A percentile compares a stretch with the other conserved stretches of the same genome.
These are phyloP conservation scores for Chelidonichthys spinosus DNA, from an alignment of 2,797 vertebrate species.

Conservation along the genomic window DNA sequence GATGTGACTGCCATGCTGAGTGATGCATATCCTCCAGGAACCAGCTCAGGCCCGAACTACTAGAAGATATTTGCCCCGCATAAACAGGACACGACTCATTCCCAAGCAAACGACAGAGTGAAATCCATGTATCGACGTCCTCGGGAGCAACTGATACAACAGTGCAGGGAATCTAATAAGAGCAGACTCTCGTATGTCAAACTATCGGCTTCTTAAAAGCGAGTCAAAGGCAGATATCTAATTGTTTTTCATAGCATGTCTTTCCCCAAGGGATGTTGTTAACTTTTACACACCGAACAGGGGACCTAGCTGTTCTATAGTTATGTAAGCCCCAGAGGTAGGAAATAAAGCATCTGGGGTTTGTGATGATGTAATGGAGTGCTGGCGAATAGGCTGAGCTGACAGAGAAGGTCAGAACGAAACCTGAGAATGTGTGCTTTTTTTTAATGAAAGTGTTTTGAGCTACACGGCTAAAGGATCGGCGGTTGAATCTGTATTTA, in stretches of 20 bases:
- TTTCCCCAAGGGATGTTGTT: constrained; percentile 73
- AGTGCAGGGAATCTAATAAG: constrained; percentile 59
- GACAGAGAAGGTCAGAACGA: constrained; percentile 33
- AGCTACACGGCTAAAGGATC: not conserved
- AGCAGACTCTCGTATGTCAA: constrained; percentile 66
- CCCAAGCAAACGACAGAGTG: constrained; percentile 53
- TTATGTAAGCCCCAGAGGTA: constrained; percentile 64
- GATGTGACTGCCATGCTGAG: constrained; percentile 53
- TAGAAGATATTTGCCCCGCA: constrained; percentile 41
- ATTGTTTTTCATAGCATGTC: constrained; percentile 69
- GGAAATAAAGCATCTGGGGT: constrained; percentile 56
- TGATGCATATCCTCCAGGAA: constrained; percentile 32
- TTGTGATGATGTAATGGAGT: constrained; percentile 49
- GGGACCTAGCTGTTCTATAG: constrained; percentile 47
- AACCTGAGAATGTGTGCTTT: constrained; percentile 16
- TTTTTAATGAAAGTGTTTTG: constrained; percentile 35
- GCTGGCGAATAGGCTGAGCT: constrained; percentile 12
- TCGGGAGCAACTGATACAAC: constrained; percentile 57
- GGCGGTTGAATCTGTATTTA: constrained; percentile 9
- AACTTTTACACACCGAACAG: constrained; percentile 61
- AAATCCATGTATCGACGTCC: constrained; percentile 64
- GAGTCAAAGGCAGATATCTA: constrained; percentile 62
- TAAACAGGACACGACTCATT: constrained; percentile 47
- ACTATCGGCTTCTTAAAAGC: constrained; percentile 64
- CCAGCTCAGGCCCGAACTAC: constrained; percentile 42